Evolutionary conservation across 1,140 invertebrate genomes (phyloP).

Genomic region (Cardiocondyla obscurior): DNA sequence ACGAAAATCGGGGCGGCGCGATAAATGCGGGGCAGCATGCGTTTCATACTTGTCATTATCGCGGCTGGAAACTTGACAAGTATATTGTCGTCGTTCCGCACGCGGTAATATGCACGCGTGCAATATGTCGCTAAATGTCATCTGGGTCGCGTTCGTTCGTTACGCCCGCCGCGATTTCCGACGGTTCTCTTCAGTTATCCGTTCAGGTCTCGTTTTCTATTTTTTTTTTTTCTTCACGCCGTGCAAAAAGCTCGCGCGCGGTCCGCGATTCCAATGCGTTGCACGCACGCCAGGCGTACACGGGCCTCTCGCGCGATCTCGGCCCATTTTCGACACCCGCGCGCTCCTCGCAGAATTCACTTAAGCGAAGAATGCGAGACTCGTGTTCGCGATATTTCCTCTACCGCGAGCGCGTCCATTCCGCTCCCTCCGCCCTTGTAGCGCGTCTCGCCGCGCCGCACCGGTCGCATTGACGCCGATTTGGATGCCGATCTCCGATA

Average conservation of each 20-base stretch:
- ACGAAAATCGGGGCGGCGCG: not conserved
- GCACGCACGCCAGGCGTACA: constrained; percentile 50
- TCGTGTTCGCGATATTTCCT: constrained; percentile 70
- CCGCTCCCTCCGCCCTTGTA: constrained; percentile 31
- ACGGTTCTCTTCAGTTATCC: constrained; percentile 50
- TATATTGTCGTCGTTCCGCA: not conserved
- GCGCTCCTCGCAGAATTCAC: constrained; percentile 77
- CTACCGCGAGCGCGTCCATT: constrained; percentile 55
- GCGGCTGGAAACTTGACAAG: constrained; percentile 9
- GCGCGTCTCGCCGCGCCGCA: constrained; percentile 24
- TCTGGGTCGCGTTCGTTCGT: constrained; percentile 12
- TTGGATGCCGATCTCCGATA: constrained; percentile 61
- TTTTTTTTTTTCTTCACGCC: too few species aligned
- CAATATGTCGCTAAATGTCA: not conserved
- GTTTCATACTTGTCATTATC: not conserved
- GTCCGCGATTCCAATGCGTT: too few species aligned
- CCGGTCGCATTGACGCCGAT: constrained; percentile 54
- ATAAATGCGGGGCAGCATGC: not conserved
- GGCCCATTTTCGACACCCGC: constrained; percentile 68
- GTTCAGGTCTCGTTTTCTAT: constrained; percentile 58
- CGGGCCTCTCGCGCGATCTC: constrained; percentile 34
- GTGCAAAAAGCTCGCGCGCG: too few species aligned
- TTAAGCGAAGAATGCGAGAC: constrained; percentile 79
- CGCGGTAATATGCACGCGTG: not conserved
- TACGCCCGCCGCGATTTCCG: constrained; percentile 26